Conservation (phyloP, 2,113 vertebrate genomes). For the Leptosomus discolor region DNA sequence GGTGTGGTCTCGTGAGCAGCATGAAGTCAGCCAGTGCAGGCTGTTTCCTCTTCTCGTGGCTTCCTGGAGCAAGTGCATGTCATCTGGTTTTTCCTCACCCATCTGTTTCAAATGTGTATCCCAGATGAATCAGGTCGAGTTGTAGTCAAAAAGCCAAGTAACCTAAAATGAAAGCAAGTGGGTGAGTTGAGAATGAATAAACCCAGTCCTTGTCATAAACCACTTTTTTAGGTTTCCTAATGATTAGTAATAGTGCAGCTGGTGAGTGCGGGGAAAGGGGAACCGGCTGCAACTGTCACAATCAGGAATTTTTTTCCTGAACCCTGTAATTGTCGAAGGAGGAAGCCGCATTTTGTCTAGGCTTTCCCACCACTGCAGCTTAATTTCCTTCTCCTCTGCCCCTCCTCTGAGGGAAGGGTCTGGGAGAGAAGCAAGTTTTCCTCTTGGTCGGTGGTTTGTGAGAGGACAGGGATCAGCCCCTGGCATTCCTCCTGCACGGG, state of each 20-base stretch:
- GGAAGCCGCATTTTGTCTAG: not conserved
- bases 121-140: not conserved
- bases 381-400: not conserved
- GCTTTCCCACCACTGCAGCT: not conserved
- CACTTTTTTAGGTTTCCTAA: not conserved
- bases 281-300: not conserved
- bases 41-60: not conserved
- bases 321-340: not conserved
- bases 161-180: not conserved
- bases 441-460: fast-evolving
- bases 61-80: fast-evolving
- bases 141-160: not conserved
- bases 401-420: not conserved
- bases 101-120: not conserved
- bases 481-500: not conserved
- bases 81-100: not conserved
- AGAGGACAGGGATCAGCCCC: not conserved
- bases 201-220: not conserved
- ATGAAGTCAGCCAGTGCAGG: not conserved
- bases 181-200: not conserved
- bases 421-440: not conserved
- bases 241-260: not conserved
- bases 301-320: not conserved
- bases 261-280: not conserved
- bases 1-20: not conserved